Evolutionary conservation across 2,797 vertebrate species (phyloP), one percentile per base, ranked within the genome.

Genomic region (Margarornis squamiger): DNA sequence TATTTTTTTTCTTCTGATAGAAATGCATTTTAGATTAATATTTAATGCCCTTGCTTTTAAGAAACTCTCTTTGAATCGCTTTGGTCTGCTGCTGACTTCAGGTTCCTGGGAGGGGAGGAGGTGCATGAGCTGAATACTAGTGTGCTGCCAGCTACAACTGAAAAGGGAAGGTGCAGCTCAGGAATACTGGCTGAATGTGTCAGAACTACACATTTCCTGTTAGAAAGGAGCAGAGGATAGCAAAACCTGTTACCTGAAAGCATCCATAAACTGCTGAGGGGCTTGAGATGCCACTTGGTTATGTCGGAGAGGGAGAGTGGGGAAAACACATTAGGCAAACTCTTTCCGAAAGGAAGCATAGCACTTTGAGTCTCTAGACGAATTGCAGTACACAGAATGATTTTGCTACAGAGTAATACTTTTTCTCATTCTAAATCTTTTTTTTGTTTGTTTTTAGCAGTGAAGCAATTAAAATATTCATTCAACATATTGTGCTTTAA

Each of bases 401-500:
- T 39, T 90, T 85, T 88, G 27, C 65, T 61, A 5, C 9, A 3
- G 75, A 86, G 10, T 63, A 70, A 49, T 86, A 23, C 6, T 81
- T 89, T 22, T 78, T 80, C 68, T 92, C 71, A 67, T 80, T 90
- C 39, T 55, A 48, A 32, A 17, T 59, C 2, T 32, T 70, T 90
- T 66, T 43, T 83, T 23, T 51, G 22, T 30, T 52, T 72, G 49
- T 54, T 54, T 76, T 74, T 43, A 62, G 39, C 46, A 48, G 39
- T 48, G 54, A 66, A 78, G 58, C 58, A 84, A 90, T 95, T 86
- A 78, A 95, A 86, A 86, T 86, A 92, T 39, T 83, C 89, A 89
- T 89, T 96, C 92, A 90, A 24, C 86, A 78, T 78, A 54, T 72
- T 90, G 85, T 72, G 73, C 66, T 93, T 94, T 81, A 92, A 90